phyloP scores from a whole-genome alignment of 1,140 invertebrate species.

The Drosophila ficusphila region DNA sequence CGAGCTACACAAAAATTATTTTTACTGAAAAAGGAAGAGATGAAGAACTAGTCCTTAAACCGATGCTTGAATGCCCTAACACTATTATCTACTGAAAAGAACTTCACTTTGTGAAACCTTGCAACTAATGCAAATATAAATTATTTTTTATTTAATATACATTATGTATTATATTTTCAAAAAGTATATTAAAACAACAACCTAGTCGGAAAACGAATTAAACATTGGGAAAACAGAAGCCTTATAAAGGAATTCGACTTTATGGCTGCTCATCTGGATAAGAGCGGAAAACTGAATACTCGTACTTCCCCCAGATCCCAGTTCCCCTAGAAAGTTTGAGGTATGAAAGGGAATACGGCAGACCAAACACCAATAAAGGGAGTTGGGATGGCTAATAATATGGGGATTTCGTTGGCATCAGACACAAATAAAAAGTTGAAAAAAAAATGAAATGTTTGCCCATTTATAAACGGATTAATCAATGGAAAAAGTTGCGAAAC shows the following conservation, averaged over 20 bases:
- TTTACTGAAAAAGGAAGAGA: not conserved
- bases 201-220: no score
- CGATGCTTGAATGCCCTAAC: not conserved
- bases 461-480: constrained; percentile 19
- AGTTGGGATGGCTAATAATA: not conserved
- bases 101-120: no score
- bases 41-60: not conserved
- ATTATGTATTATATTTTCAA: no score
- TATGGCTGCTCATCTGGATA: constrained; percentile 21
- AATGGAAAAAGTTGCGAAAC: not conserved
- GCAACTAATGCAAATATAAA: no score
- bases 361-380: not conserved
- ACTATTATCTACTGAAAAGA: no score
- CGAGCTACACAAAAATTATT: not conserved
- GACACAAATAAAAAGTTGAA: not conserved
- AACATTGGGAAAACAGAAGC: constrained; percentile 24
- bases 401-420: not conserved
- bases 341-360: constrained; percentile 1
- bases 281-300: constrained; percentile 1
- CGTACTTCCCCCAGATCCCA: no score
- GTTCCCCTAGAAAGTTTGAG: not conserved
- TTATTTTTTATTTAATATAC: no score
- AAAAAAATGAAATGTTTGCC: constrained; percentile 10
- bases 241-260: constrained; percentile 39
- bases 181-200: not conserved